Base-by-base conservation (phyloP, 2,113 vertebrate genomes). In the Melanerpes formicivorus region DNA sequence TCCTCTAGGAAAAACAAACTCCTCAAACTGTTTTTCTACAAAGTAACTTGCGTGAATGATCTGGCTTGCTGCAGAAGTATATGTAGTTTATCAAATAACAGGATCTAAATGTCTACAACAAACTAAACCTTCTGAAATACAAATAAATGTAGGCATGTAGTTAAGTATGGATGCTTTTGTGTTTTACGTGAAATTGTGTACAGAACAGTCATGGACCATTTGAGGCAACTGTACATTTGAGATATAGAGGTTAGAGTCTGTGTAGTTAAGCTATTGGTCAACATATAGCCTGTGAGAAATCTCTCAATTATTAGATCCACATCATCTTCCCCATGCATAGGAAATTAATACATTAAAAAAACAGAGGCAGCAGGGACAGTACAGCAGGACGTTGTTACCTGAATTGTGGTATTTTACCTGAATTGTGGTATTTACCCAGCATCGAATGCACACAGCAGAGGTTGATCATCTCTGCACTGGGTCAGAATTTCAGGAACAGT, bases 81-180 rank as follows among this genome's bases (percentile, higher is more conserved):
- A 58, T 15, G 23, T 27, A 29, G 46, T 16, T 59, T 77, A 50
- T 63, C 56, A 80, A 48, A 29, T 37, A 77, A 84, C 15, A 0
- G 3, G n/a, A 73, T 59, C 10, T 63, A 15, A 82, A 66, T 14
- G 10, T 13, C 34, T 80, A 23, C 29, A 79, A 54, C 48, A 82
- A 83, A 83, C 12, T 46, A 77, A 86, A 46, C 23, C 29, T 76
- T 82, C 19, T 15, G 14, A 90, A 80, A 90, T 54, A 77, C 3
- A 74, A n/a, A 73, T 11, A 67, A 10, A 66, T 8, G 3, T 29
- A 55, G 0, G 0, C 32, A 54, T 6, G 18, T 32, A 42, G 0
- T 0, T 17, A 77, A 44, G 7, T 7, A 82, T 6, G 6, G 14
- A 80, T 30, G 15, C 22, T 69, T 80, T 48, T 73, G 40, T 59